Conservation (phyloP, 92 coral and sea anemone species). For the Pocillopora grandis region DNA sequence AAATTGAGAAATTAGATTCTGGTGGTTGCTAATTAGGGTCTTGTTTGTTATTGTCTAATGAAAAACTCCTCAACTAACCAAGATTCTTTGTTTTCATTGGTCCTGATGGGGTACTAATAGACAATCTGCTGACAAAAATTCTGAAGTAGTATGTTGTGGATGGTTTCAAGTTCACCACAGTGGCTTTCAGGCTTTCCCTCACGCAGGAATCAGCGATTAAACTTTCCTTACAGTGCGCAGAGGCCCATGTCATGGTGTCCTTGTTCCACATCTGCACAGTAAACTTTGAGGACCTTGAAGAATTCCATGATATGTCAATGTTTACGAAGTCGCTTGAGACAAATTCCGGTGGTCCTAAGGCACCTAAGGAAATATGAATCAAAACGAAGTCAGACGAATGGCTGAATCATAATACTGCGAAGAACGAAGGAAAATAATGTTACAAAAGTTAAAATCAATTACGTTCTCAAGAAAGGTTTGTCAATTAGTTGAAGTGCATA, state of each 20-base stretch:
- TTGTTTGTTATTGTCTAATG: background rate
- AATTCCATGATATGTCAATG: background rate
- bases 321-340: slow-evolving; percentile 12
- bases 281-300: background rate
- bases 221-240: background rate
- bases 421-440: background rate
- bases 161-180: slow-evolving; percentile 4
- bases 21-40: no score
- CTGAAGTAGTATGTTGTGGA: slow-evolving; percentile 22
- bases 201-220: background rate
- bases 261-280: slow-evolving; percentile 21
- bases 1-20: no score
- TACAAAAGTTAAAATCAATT: no score
- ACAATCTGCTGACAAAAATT: background rate
- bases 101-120: background rate
- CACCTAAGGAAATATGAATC: background rate
- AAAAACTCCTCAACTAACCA: background rate
- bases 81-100: slow-evolving; percentile 18
- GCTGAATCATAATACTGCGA: background rate
- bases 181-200: background rate
- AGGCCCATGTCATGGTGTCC: background rate
- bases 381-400: background rate
- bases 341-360: background rate
- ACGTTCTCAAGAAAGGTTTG: no score
- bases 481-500: no score